Evolutionary conservation across 2,888 invertebrate species (phyloP), one percentile per base, ranked within the genome.

Genomic region (Drosophila colorata): DNA sequence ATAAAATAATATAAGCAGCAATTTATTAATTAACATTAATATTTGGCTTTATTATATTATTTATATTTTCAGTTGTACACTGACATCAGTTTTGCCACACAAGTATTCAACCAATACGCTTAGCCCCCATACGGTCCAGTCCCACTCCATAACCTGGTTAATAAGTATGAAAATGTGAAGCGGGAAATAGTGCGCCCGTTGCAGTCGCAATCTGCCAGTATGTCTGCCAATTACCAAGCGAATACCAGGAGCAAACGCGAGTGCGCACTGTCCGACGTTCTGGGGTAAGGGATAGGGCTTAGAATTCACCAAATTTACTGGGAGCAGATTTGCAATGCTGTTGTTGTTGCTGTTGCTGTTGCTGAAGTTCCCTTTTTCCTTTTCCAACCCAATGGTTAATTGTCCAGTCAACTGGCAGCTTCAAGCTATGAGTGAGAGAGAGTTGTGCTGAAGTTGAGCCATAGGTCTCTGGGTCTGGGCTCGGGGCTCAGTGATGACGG

Each of bases 301-400:
- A 72, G 71, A 61, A 53, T 66, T 63, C 63, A 82, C 57, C 67
- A 82, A 85, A 74, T 85, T 43, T 72, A 65, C 64, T 65, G 49
- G 59, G 60, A 77, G 67, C 56, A 59, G 60, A 68, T 73, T 64
- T 61, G 60, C 52, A 56, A 52, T 73, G 58, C 28, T 59, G 68
- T 52, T 33, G 53, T 23, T 25, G 44, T 56, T 53, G 43, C 41
- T 52, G 53, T 40, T 53, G 57, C 56, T 69, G 53, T 23, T 37
- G 51, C 57, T 72, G 68, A 75, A 80, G 78, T 78, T 77, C 84
- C 90, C 88, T 81, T 82, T 84, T 87, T 90, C 60, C 82, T 84
- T 89, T 89, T 89, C 90, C 89, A 75, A 78, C 51, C 75, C 84
- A 83, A 76, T 81, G 83, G 71, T 72, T 89, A 87, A 89, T 89